Base-by-base conservation (phyloP, 2,888 invertebrate species). In the Hermodice carunculata region DNA sequence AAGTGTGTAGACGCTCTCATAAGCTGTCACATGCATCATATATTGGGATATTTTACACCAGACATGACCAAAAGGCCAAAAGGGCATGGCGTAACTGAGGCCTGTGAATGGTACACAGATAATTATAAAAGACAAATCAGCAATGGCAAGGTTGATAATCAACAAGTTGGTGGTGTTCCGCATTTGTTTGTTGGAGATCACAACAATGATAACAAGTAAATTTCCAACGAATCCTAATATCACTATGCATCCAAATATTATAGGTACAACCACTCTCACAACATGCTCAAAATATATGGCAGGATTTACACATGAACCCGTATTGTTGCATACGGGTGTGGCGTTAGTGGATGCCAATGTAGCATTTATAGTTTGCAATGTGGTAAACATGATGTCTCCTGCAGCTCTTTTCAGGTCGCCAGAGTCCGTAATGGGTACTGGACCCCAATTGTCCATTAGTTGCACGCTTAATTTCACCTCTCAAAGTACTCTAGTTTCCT, bases 61-160 rank as follows among this genome's bases (percentile, higher is more conserved):
- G 83, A 91, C 88, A 80, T 92, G 91, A 11, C 96, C 96, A 80
- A 96, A 95, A 0, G 95, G 94, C 96, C 96, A 97, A 80, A 91
- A 90, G 5, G 93, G 91, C 81, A 94, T 59, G 14, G 94, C 93
- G 84, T 95, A 96, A 80, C 94, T 94, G 19, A 94, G 92, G 0
- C 95, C 96, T 0, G 96, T 96, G 86, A 95, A 95, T 0, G 96
- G 96, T 22, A 96, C 95, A 87, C 96, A 96, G 86, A 96, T 94
- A 58, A 95, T 90, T 44, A 96, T 94, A 86, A 97, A 96, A 31
- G 94, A 90, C 31, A 97, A 88, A 85, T 96, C 96, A 40, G 96
- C 95, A 29, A 95, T 89, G 2, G 96, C 95, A 68, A 96, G 87
- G 84, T 94, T 95, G 67, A 96, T 93, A 76, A 96, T 96, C 31